Evolutionary conservation across 2,888 invertebrate genomes (phyloP).

Genomic region (Pollenia labialis): DNA sequence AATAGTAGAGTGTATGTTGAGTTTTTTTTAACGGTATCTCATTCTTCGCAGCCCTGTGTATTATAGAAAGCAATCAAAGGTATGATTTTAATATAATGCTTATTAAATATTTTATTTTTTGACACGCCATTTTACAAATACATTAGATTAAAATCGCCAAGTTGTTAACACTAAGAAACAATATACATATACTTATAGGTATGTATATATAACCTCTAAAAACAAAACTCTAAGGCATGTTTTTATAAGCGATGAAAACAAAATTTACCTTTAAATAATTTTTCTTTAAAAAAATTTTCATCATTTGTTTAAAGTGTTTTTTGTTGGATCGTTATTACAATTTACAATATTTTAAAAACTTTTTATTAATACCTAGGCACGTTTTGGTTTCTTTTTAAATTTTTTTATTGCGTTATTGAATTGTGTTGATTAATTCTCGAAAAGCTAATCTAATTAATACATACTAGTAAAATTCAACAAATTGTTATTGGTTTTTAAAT

Average conservation of each 20-base stretch:
- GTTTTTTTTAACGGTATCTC: too few relatives aligned
- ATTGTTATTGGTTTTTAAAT: not conserved
- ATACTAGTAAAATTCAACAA: constrained; percentile 28
- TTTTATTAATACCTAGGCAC: not conserved
- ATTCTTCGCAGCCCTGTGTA: too few relatives aligned
- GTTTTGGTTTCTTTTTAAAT: constrained; percentile 8
- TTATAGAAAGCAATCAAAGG: too few relatives aligned
- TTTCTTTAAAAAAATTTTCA: not conserved
- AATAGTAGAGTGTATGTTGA: too few relatives aligned
- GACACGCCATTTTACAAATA: not conserved
- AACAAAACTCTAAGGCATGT: too few relatives aligned
- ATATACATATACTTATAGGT: constrained; percentile 30
- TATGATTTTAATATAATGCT: too few relatives aligned
- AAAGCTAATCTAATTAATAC: constrained; percentile 70
- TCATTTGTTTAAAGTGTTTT: not conserved
- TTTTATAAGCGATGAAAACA: too few relatives aligned
- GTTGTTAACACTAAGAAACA: constrained; percentile 14
- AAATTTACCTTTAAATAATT: too few relatives aligned
- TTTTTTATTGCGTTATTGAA: constrained; percentile 9
- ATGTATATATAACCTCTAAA: too few relatives aligned
- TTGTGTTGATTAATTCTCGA: constrained; percentile 38
- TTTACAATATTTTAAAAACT: constrained; percentile 22
- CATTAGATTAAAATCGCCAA: constrained; percentile 14
- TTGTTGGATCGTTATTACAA: constrained; percentile 5
- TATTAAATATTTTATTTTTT: not conserved